These are phyloP conservation scores for Piaya cayana DNA, from an alignment of 2,113 vertebrate species.

Conservation along the genomic window DNA sequence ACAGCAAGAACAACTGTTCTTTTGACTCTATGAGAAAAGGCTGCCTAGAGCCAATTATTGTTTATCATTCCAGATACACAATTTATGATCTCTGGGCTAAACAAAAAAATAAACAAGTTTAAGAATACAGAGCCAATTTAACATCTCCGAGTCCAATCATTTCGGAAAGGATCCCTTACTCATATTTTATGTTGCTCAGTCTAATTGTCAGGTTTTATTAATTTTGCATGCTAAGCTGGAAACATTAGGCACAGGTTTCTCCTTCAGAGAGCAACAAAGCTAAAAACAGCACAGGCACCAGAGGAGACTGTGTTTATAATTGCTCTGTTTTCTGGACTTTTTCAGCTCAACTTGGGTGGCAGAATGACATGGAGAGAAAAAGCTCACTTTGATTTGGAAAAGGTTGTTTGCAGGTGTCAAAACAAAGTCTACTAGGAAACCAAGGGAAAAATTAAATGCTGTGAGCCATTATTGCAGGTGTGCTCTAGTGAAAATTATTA, in stretches of 20 bases:
- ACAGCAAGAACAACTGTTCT: constrained; percentile 39
- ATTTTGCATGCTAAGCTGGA: constrained; percentile 58
- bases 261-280: constrained; percentile 45
- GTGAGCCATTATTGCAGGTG: constrained; percentile 67
- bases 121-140: constrained; percentile 25
- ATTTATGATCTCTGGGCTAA: constrained; percentile 42
- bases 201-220: constrained; percentile 51
- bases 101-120: neutral
- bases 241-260: constrained; percentile 44
- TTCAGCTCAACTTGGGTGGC: constrained; percentile 46
- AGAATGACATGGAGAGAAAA: constrained; percentile 38
- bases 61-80: constrained; percentile 46
- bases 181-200: neutral
- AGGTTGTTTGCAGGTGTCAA: constrained; percentile 75
- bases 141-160: constrained; percentile 11
- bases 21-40: constrained; percentile 45
- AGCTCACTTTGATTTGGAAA: constrained; percentile 59
- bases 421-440: constrained; percentile 62
- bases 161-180: neutral
- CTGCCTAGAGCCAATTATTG: constrained; percentile 34
- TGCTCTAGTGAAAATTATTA: constrained; percentile 46
- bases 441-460: constrained; percentile 59
- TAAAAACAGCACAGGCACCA: constrained; percentile 66
- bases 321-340: constrained; percentile 37
- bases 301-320: constrained; percentile 58